phyloP scores from a whole-genome alignment of 1,140 invertebrate genomes.

The Ectropis grisescens region DNA sequence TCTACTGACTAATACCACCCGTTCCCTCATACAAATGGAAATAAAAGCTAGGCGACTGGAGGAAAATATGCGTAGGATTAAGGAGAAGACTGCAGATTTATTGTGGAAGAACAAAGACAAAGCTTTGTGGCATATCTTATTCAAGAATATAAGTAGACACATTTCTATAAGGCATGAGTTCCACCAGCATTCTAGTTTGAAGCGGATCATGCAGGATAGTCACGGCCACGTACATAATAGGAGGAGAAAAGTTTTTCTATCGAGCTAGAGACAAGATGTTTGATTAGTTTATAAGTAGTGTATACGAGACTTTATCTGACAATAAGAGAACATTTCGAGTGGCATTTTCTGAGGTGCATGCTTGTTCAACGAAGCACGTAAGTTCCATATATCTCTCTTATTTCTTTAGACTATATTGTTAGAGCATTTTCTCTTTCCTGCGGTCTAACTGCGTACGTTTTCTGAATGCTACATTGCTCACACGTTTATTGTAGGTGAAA shows the following conservation, averaged over 20 bases:
- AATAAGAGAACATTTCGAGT: constrained; percentile 22
- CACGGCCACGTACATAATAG: constrained; percentile 81
- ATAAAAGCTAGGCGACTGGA: constrained; percentile 68
- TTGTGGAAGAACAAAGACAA: constrained; percentile 70
- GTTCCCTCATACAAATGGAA: constrained; percentile 70
- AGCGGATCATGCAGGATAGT: constrained; percentile 70
- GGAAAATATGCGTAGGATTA: constrained; percentile 70
- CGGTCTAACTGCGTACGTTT: too few relatives aligned
- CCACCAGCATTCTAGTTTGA: constrained; percentile 61
- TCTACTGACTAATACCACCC: constrained; percentile 65
- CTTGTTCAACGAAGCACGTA: constrained; percentile 17
- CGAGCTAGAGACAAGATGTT: constrained; percentile 10
- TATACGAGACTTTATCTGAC: constrained; percentile 15
- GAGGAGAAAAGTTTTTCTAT: constrained; percentile 21
- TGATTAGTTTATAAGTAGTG: constrained; percentile 3
- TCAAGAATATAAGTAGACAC: constrained; percentile 68
- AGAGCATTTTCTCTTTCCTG: too few relatives aligned
- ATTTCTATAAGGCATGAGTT: constrained; percentile 64
- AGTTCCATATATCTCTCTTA: constrained; percentile 23
- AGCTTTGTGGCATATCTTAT: constrained; percentile 66
- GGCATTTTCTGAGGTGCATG: constrained; percentile 8
- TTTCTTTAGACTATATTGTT: constrained; percentile 15
- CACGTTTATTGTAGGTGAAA: too few relatives aligned
- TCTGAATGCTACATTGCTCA: too few relatives aligned
- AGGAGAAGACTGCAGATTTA: constrained; percentile 67